Percentiles rank a stretch among this genome's conserved stretches.
Evolutionary conservation across 1,140 invertebrate species (phyloP).

Genomic region (Papilio helenus): DNA sequence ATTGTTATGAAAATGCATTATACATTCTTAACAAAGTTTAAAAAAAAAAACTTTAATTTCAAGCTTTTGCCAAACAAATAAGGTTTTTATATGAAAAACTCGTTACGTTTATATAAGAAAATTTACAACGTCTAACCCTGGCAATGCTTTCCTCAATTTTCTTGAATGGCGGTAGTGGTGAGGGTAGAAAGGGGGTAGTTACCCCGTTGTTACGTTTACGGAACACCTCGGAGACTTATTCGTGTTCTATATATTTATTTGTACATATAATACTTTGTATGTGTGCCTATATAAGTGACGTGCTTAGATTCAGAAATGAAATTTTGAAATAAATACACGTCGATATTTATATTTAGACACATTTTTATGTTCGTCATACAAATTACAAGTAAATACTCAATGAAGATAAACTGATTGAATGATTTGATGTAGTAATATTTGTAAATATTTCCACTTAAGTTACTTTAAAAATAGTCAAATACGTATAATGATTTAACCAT

Average conservation of each 20-base stretch:
- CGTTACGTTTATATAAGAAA: conserved; percentile 7
- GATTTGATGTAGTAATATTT: no score
- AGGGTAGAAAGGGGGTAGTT: conserved; percentile 33
- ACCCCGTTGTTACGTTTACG: conserved; percentile 38
- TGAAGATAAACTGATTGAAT: no score
- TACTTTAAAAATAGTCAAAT: neutral
- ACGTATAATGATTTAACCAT: neutral
- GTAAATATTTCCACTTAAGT: no score
- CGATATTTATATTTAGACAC: no score
- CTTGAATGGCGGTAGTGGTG: conserved; percentile 35
- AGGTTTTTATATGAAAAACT: conserved; percentile 6
- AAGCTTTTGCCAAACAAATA: neutral
- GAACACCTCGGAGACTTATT: conserved; percentile 46
- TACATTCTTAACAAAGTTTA: no score
- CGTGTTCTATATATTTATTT: conserved; percentile 14
- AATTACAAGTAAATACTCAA: no score
- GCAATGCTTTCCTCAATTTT: conserved; percentile 33
- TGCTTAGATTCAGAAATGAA: neutral
- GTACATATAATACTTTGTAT: conserved; percentile 10
- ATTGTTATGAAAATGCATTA: no score
- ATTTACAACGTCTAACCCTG: conserved; percentile 27
- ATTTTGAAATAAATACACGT: neutral
- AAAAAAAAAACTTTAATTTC: neutral
- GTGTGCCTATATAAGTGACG: neutral
- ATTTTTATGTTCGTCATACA: no score